A percentile compares a stretch with the other conserved stretches of the same genome.
Evolutionary conservation across 2,888 invertebrate genomes (phyloP).

Genomic region (Platynereis dumerilii): DNA sequence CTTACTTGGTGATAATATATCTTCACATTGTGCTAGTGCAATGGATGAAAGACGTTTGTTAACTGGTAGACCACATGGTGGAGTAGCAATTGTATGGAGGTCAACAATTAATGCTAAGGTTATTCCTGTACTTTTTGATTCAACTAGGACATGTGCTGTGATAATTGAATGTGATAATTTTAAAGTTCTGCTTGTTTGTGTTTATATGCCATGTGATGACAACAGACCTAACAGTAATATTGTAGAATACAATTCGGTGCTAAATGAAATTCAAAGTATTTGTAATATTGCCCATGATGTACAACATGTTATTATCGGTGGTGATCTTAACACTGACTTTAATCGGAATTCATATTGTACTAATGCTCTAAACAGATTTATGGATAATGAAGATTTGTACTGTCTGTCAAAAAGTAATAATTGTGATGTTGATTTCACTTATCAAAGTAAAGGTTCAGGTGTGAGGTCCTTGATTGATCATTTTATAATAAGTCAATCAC

Average conservation of each 20-base stretch:
- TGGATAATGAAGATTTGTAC: background rate
- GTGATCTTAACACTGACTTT: constrained; percentile 6
- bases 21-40: background rate
- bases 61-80: too few relatives aligned
- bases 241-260: constrained; percentile 4
- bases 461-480: background rate
- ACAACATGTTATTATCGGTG: background rate
- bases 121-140: background rate
- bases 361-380: background rate
- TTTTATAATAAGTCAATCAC: background rate
- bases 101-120: constrained; percentile 3
- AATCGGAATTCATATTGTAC: background rate
- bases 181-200: background rate
- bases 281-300: constrained; percentile 5
- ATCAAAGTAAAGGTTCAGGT: constrained; percentile 3
- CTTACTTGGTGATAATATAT: background rate
- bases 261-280: background rate
- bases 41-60: too few relatives aligned
- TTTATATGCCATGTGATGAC: constrained; percentile 9
- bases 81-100: too few relatives aligned
- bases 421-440: background rate
- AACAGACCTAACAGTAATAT: constrained; percentile 9
- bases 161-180: background rate
- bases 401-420: background rate
- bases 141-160: constrained; percentile 1